phyloP scores from a whole-genome alignment of 2,113 vertebrate genomes.

The Regulus satrapa region DNA sequence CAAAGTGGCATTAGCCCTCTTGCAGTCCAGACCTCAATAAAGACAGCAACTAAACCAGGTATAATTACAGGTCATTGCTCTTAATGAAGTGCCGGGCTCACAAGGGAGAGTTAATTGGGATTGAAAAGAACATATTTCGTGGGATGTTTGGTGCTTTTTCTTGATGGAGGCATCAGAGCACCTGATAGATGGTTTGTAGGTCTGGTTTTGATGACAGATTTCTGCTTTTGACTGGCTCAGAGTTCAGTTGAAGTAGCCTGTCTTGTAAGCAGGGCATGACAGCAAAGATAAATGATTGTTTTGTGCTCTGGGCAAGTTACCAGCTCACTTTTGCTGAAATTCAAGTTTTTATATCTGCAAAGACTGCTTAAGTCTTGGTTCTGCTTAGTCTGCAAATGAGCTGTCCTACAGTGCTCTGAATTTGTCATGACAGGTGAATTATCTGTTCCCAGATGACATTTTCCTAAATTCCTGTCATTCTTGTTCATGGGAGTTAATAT shows the following conservation, averaged over 20 bases:
- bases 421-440: neutral
- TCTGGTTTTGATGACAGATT: neutral
- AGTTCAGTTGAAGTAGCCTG: neutral
- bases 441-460: neutral
- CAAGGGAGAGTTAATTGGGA: neutral
- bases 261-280: neutral
- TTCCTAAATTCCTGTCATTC: neutral
- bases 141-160: neutral
- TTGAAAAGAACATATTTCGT: neutral
- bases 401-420: neutral
- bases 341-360: neutral
- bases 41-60: slow-evolving; percentile 84
- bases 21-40: slow-evolving; percentile 51
- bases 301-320: neutral
- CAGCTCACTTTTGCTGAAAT: neutral
- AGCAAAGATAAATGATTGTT: neutral
- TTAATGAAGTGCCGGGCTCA: neutral
- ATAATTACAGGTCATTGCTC: slow-evolving; percentile 31
- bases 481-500: neutral
- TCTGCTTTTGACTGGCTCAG: neutral
- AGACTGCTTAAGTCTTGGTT: neutral
- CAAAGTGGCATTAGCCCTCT: slow-evolving; percentile 71
- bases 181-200: neutral
- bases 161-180: neutral
- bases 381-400: neutral